Percentiles rank a stretch among this genome's conserved stretches.
Evolutionary conservation across 2,888 invertebrate species (phyloP).

Genomic region (Oconnorella tubifera): DNA sequence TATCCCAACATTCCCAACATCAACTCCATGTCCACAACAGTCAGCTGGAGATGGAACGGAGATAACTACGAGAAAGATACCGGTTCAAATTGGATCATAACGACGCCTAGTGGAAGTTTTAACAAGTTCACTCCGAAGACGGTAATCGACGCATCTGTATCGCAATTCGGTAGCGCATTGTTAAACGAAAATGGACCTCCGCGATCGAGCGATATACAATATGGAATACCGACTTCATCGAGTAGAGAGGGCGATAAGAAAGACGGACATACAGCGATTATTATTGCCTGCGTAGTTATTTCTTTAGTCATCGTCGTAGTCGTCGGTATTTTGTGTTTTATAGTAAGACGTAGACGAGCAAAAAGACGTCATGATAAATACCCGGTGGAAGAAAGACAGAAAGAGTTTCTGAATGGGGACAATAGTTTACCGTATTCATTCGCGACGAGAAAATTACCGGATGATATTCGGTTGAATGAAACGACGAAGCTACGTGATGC

Average conservation of each 20-base stretch:
- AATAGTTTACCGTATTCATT: not conserved
- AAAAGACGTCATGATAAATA: not conserved
- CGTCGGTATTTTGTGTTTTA: too few relatives aligned
- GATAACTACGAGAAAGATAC: not conserved
- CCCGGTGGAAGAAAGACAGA: not conserved
- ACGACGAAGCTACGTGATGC: too few relatives aligned
- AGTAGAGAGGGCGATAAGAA: not conserved
- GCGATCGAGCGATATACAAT: not conserved
- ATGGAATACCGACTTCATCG: not conserved
- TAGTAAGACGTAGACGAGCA: not conserved
- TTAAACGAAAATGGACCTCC: not conserved
- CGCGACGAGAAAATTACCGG: too few relatives aligned
- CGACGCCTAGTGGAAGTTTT: too few relatives aligned
- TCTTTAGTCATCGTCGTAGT: not conserved
- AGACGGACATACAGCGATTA: not conserved
- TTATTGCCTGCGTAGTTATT: not conserved
- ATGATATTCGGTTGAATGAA: too few relatives aligned
- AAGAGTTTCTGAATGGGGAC: not conserved
- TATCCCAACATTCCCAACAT: constrained; percentile 7
- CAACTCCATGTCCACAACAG: not conserved
- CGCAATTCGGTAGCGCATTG: too few relatives aligned
- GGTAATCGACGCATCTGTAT: too few relatives aligned
- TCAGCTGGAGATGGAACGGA: not conserved
- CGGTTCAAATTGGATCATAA: not conserved
- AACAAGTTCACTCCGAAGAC: not conserved